Percentiles rank a stretch among this genome's conserved stretches.
Evolutionary conservation across 2,797 vertebrate genomes (phyloP).

Genomic region (Scyliorhinus canicula): DNA sequence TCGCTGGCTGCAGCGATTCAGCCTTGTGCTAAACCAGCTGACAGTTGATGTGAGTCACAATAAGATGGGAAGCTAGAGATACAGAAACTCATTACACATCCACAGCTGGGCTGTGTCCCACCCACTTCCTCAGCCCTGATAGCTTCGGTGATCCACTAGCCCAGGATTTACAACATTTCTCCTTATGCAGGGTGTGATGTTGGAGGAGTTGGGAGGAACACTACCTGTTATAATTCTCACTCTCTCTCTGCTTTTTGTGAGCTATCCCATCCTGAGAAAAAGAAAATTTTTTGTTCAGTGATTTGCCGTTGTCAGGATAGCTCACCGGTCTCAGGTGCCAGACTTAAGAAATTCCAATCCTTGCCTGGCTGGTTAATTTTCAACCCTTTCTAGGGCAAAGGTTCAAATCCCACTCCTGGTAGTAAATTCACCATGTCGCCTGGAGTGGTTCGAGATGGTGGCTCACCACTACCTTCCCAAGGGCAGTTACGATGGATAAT

Average conservation of each 20-base stretch:
- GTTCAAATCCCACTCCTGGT: too few species aligned
- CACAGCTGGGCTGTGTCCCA: not conserved
- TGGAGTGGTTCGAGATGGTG: not conserved
- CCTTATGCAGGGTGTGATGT: not conserved
- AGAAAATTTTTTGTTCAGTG: not conserved
- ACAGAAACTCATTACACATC: not conserved
- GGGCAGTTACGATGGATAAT: not conserved
- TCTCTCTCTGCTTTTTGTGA: not conserved
- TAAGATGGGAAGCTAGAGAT: not conserved
- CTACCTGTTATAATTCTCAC: not conserved
- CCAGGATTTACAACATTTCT: not conserved
- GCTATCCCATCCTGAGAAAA: not conserved
- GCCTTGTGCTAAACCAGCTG: too few species aligned
- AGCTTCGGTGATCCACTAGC: not conserved
- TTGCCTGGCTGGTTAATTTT: too few species aligned
- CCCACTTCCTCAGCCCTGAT: not conserved
- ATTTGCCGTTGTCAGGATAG: not conserved
- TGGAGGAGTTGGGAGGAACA: not conserved
- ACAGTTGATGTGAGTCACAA: not conserved
- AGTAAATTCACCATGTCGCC: too few species aligned
- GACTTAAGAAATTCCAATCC: too few species aligned
- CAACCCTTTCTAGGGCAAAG: too few species aligned
- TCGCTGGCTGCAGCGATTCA: too few species aligned
- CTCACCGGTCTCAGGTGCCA: not conserved
- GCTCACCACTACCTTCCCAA: not conserved